Conservation (phyloP, 2,113 vertebrate genomes). For the Dasyurus viverrinus region DNA sequence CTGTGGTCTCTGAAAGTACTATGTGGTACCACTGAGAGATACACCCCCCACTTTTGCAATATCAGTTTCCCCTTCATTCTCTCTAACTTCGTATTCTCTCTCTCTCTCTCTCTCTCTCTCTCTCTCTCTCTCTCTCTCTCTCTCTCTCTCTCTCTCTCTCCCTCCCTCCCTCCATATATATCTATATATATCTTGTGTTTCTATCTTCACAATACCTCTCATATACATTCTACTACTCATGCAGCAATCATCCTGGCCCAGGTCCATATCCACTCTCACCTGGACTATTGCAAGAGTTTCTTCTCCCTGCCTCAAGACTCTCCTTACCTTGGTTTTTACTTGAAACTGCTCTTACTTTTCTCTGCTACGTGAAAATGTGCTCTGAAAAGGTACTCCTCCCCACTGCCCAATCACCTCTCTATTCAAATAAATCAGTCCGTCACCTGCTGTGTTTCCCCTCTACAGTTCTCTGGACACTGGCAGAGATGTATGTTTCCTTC, state of each 20-base stretch:
- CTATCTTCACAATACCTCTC: neutral
- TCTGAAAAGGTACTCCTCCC: neutral
- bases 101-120: too few species aligned
- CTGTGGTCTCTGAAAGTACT: neutral
- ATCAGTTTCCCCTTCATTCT: neutral
- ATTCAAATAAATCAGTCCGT: neutral
- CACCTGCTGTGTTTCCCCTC: neutral
- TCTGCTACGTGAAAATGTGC: neutral
- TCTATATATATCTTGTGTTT: neutral
- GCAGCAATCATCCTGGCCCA: neutral
- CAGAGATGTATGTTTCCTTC: neutral
- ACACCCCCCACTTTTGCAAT: neutral
- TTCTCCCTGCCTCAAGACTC: neutral
- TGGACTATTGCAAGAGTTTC: neutral
- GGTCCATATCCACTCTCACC: neutral
- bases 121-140: too few species aligned
- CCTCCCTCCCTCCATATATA: too few species aligned
- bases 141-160: too few species aligned
- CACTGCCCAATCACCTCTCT: neutral
- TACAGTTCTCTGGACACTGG: neutral
- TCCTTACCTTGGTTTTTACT: neutral
- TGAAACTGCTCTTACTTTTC: neutral
- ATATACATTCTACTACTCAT: accelerated
- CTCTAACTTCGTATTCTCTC: too few species aligned
- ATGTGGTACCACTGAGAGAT: neutral